These are phyloP conservation scores for Brachirus orientalis DNA, from an alignment of 2,113 vertebrate genomes.

Conservation along the genomic window DNA sequence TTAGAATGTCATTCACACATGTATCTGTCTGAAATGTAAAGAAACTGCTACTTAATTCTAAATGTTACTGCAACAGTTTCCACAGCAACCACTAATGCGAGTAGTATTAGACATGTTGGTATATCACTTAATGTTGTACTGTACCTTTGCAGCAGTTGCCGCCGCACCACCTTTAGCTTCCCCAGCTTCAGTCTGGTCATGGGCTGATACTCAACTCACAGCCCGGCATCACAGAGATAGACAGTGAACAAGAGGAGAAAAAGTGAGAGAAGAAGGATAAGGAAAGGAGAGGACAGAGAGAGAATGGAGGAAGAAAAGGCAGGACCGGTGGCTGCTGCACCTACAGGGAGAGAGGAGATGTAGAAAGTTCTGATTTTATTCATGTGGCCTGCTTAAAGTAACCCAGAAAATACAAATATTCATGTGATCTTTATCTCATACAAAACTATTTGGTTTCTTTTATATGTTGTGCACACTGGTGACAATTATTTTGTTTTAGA, in stretches of 20 bases:
- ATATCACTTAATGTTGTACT: neutral
- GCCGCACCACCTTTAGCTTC: constrained; percentile 87
- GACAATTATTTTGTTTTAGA: too few species aligned
- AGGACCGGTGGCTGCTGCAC: constrained; percentile 8
- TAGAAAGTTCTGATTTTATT: neutral
- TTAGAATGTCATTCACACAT: too few species aligned
- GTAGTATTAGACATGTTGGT: too few species aligned
- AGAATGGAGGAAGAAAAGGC: neutral
- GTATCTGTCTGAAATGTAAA: too few species aligned
- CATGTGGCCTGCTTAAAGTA: too few species aligned
- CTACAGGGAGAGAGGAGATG: constrained; percentile 16
- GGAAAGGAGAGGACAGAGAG: neutral
- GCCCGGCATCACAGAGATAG: constrained; percentile 72
- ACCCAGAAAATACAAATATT: too few species aligned
- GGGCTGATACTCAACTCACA: constrained; percentile 59
- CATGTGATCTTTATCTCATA: too few species aligned
- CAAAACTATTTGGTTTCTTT: too few species aligned
- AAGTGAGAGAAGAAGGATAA: neutral
- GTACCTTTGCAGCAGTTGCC: constrained; percentile 85
- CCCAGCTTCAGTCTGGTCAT: constrained; percentile 84
- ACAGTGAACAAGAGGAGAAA: neutral
- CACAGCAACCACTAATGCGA: neutral
- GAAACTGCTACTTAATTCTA: too few species aligned
- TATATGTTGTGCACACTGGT: too few species aligned
- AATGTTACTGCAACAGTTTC: neutral